A percentile compares a stretch with the other conserved stretches of the same genome.
Evolutionary conservation across 2,113 vertebrate species (phyloP).

Genomic region (Sapayoa aenigma): DNA sequence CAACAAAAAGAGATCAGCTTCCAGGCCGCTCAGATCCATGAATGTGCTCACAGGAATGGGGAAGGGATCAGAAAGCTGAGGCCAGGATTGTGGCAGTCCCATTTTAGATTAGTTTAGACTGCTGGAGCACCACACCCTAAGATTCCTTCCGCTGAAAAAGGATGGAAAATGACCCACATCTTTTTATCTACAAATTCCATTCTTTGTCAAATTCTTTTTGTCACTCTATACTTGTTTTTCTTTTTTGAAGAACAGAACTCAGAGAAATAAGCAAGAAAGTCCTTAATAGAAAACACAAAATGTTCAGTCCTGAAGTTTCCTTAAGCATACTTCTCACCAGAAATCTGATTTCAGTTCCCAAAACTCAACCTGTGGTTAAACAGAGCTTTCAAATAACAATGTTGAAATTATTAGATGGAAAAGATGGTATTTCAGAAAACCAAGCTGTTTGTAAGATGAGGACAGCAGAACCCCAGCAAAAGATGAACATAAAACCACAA

Average conservation of each 20-base stretch:
- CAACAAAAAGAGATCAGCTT: background rate
- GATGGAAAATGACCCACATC: background rate
- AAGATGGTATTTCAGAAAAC: background rate
- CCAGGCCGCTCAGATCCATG: background rate
- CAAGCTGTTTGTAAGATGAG: background rate
- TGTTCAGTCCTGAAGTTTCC: background rate
- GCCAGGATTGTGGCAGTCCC: background rate
- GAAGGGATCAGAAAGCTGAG: conserved; percentile 15
- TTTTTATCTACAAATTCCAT: background rate
- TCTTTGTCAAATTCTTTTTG: background rate
- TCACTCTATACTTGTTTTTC: background rate
- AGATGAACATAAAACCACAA: background rate
- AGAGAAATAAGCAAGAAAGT: background rate
- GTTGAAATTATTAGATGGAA: background rate
- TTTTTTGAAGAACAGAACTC: background rate
- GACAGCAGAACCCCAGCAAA: background rate
- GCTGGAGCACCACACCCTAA: conserved; percentile 2
- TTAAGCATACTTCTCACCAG: background rate
- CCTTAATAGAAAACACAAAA: background rate
- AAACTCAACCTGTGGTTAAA: background rate
- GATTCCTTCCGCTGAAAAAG: background rate
- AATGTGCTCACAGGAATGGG: conserved; percentile 1
- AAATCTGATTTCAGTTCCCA: background rate
- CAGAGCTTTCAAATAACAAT: background rate
- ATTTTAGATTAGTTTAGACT: conserved; percentile 25